A percentile compares a stretch with the other conserved stretches of the same genome.
phyloP scores from a whole-genome alignment of 2,113 vertebrate species.

The Bufo gargarizans region DNA sequence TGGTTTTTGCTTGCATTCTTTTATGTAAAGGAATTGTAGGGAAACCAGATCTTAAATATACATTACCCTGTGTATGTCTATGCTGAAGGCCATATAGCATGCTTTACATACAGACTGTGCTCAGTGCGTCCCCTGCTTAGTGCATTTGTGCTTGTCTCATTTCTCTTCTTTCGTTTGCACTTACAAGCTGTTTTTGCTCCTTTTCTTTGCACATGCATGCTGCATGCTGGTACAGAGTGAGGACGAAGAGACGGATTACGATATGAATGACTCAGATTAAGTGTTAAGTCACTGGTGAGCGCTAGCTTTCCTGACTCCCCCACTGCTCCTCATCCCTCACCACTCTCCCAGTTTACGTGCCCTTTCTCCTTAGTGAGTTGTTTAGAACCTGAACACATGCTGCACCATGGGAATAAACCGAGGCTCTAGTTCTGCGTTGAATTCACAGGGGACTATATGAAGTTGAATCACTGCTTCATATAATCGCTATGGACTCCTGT shows the following conservation, averaged over 20 bases:
- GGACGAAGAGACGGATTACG: conserved; percentile 83
- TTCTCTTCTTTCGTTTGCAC: conserved; percentile 46
- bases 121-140: neutral
- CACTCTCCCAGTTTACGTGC: neutral
- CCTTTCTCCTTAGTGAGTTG: neutral
- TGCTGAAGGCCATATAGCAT: neutral
- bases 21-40: no score
- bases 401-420: neutral
- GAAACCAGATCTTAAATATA: no score
- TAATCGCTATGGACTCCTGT: neutral
- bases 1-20: no score
- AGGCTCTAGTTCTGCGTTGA: neutral
- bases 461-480: neutral
- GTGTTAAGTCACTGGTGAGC: conserved; percentile 84
- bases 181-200: conserved; percentile 61
- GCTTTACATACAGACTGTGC: neutral
- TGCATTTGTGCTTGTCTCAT: conserved; percentile 8
- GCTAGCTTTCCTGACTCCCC: conserved; percentile 63
- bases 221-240: conserved; percentile 83
- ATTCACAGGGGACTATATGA: neutral
- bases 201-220: conserved; percentile 70
- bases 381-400: neutral
- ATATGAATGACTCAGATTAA: conserved; percentile 90
- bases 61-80: neutral
- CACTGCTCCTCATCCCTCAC: neutral